Conservation (phyloP, 2,888 invertebrate species). For the Mermis nigrescens region DNA sequence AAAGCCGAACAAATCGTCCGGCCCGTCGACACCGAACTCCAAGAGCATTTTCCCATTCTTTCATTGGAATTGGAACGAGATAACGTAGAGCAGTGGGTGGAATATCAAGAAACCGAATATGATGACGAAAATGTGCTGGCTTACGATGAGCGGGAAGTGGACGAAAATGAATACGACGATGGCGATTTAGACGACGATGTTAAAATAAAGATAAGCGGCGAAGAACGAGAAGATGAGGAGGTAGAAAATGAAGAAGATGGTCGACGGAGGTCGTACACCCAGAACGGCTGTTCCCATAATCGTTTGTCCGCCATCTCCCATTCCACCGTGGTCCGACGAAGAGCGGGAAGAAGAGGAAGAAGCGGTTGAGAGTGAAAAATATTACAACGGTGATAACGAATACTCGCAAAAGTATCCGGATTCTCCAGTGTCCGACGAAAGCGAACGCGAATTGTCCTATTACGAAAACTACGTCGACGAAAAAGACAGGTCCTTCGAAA, state of each 20-base stretch:
- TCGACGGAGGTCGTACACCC: too few species aligned
- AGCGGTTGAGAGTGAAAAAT: not conserved
- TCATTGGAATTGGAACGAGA: not conserved
- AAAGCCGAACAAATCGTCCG: too few species aligned
- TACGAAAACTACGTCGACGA: not conserved
- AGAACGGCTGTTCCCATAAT: not conserved
- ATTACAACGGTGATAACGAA: not conserved
- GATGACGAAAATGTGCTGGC: not conserved
- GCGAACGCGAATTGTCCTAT: not conserved
- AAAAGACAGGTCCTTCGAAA: not conserved
- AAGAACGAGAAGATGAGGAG: not conserved
- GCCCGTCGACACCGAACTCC: too few species aligned
- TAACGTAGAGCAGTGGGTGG: not conserved
- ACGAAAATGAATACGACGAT: not conserved
- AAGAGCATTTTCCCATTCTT: too few species aligned
- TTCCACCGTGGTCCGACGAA: not conserved
- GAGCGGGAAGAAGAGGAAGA: not conserved
- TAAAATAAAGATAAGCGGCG: too few species aligned
- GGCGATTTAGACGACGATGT: not conserved
- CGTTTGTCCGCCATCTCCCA: not conserved
- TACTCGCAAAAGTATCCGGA: not conserved
- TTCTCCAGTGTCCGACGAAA: not conserved
- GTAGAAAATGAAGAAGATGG: not conserved
- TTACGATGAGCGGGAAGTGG: not conserved
- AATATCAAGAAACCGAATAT: not conserved